Evolutionary conservation across 2,888 invertebrate species (phyloP), one percentile per base, ranked within the genome.

Genomic region (Macropis europaea): DNA sequence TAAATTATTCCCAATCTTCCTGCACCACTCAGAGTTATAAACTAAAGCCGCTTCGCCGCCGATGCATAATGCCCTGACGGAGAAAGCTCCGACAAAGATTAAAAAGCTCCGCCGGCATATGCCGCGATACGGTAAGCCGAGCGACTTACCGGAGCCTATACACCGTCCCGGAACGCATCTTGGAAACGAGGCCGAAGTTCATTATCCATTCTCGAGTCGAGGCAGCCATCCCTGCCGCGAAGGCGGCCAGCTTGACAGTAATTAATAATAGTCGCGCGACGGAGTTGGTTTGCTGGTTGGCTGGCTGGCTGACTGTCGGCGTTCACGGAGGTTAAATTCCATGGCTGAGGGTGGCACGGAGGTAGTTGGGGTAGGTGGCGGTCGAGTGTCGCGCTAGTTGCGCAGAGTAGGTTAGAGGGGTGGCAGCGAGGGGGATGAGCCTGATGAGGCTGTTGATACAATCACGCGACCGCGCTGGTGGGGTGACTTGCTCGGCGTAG

Each of bases 381-480:
- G 70, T 73, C 64, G 81, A 79, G 75, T 73, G 78, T 71, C 70
- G 78, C 75, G 75, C 45, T 61, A 66, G 64, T 68, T 71, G 81
- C 56, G 53, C 71, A 48, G 59, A 64, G 64, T 67, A 59, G 66
- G 75, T 70, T 76, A 69, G 61, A 74, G 66, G 76, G 73, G 69
- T 63, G 74, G 61, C 34, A 71, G 68, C 66, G 76, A 54, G 63
- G 73, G 73, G 85, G 85, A 85, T 86, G 87, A 86, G 84, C 83
- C 84, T 88, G 88, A 88, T 87, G 88, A 88, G 86, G 83, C 85
- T 88, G 88, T 88, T 88, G 87, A 87, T 88, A 88, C 87, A 85
- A 88, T 88, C 87, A 86, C 84, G 82, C 82, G 83, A 79, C 79
- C 59, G 80, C 66, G 73, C 68, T n/a, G 77, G 81, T 70, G 81